phyloP scores from a whole-genome alignment of 2,113 vertebrate species.

The Daphoenositta chrysoptera region DNA sequence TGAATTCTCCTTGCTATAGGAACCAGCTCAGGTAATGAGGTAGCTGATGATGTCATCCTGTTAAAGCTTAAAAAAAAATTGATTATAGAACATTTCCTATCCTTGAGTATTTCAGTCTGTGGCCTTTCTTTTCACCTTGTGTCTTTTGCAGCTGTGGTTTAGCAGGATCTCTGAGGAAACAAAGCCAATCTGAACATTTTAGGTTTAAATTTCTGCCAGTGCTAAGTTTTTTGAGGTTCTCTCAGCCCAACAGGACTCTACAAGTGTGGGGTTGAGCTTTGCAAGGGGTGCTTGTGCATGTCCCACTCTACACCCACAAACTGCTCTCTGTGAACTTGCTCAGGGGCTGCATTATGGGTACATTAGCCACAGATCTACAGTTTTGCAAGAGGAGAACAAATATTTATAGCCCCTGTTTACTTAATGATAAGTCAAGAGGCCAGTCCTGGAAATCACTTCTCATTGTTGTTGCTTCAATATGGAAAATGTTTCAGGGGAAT shows the following conservation, averaged over 20 bases:
- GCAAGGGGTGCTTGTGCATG: background rate
- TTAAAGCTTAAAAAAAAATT: background rate
- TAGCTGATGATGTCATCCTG: background rate
- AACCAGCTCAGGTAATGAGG: background rate
- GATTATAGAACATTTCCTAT: background rate
- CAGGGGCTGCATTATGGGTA: background rate
- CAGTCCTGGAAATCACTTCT: background rate
- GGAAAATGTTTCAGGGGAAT: background rate
- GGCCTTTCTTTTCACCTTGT: background rate
- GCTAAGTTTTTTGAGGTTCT: background rate
- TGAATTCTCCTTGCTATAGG: background rate
- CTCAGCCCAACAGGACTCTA: background rate
- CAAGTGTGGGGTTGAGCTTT: background rate
- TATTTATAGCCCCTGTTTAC: background rate
- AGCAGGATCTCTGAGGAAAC: background rate
- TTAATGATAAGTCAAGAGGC: background rate
- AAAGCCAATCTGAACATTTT: background rate
- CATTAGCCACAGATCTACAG: background rate
- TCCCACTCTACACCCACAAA: fast-evolving
- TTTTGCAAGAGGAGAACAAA: background rate
- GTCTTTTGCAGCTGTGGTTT: background rate
- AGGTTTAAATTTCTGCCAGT: background rate
- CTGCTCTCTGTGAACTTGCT: background rate
- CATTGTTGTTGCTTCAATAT: background rate
- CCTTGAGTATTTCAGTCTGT: background rate